Base-by-base conservation (phyloP, 1,140 invertebrate genomes). In the Chrysomallon squamiferum region DNA sequence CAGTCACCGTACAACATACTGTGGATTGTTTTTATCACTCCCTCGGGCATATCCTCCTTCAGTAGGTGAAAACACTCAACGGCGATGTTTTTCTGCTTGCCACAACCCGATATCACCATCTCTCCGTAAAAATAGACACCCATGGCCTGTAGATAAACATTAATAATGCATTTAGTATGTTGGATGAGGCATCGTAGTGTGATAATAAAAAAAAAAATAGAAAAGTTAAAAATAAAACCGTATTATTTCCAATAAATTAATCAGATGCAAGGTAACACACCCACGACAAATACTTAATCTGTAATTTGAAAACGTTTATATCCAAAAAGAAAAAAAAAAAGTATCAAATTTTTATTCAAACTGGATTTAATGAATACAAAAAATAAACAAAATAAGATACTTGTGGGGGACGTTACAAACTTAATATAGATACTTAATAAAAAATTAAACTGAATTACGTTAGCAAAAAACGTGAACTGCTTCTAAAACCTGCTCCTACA, bases 81-180 rank as follows among this genome's bases (percentile, higher is more conserved):
- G 49, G 72, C 72, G 32, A 76, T 30, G 11, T 59, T 15, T 38
- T 65, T 58, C n/a, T 68, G 52, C 33, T 61, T 49, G 18, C 47
- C 58, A 47, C 52, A 41, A 22, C 65, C 58, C 4, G 67, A 72
- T 13, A 76, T 54, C 13, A 72, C 59, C 58, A 74, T 56, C 59
- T 76, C 75, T 20, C 72, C 74, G 66, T 68, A 76, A 20, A 76
- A 59, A 52, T 76, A 76, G 3, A 76, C 69, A 38, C 74, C 74
- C 68, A 76, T 69, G 11, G 72, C 67, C 72, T 73, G 54, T 45
- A 27, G 41, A 57, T 1, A 2, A 57, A 79, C 22, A 50, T 5
- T 20, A 50, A 50, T 50, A 20, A 50, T n/a, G 25, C 18, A 50
- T n/a, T n/a, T n/a, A 9, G 18, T 7, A 7, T 27, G n/a, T 20